phyloP scores from a whole-genome alignment of 53 echinoderm and acorn worm genomes.

The Mesocentrotus franciscanus region DNA sequence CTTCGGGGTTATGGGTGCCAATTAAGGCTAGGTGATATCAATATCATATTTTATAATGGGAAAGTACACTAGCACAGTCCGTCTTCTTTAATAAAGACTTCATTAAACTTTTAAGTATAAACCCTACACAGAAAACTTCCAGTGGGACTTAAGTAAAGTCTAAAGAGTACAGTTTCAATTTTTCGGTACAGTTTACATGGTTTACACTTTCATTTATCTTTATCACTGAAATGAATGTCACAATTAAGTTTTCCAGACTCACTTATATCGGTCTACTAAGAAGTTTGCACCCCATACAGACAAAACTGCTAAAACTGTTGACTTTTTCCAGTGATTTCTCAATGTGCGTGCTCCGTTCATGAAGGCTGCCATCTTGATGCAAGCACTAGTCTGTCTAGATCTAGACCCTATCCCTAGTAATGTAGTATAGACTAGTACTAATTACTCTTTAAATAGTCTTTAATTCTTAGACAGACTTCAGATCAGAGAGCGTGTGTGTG shows the following conservation, averaged over 20 bases:
- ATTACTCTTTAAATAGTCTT: too few species aligned
- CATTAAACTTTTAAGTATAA: too few species aligned
- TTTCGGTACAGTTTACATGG: neutral
- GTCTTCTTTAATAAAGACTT: too few species aligned
- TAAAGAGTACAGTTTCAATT: neutral
- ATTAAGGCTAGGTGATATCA: too few species aligned
- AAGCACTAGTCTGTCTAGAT: too few species aligned
- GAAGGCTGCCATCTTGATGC: slow-evolving; percentile 82
- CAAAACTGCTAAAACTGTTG: slow-evolving; percentile 73
- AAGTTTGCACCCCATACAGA: slow-evolving; percentile 82
- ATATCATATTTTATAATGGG: too few species aligned
- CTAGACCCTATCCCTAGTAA: neutral
- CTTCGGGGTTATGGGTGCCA: too few species aligned
- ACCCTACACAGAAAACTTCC: neutral
- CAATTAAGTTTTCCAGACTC: slow-evolving; percentile 20
- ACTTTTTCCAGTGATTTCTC: slow-evolving; percentile 97
- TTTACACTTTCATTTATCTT: neutral
- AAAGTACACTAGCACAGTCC: too few species aligned
- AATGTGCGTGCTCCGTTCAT: slow-evolving; percentile 78
- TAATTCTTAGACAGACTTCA: too few species aligned
- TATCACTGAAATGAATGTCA: neutral
- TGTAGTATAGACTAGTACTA: too few species aligned
- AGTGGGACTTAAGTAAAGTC: neutral
- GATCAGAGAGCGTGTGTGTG: too few species aligned
- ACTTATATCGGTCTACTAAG: slow-evolving; percentile 84